A percentile compares a stretch with the other conserved stretches of the same genome.
phyloP scores from a whole-genome alignment of 2,113 vertebrate genomes.

The Elephantulus edwardii region DNA sequence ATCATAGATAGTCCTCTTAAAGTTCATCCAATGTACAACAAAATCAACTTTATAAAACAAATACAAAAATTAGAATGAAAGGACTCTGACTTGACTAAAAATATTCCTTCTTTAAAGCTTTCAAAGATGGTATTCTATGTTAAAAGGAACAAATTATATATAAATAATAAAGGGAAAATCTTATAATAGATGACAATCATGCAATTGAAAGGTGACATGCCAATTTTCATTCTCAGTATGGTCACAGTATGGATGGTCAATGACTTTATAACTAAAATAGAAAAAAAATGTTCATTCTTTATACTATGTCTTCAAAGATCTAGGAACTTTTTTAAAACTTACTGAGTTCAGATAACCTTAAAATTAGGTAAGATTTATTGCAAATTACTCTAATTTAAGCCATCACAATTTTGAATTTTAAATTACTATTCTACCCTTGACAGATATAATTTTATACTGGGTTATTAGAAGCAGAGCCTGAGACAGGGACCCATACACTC shows the following conservation, averaged over 20 bases:
- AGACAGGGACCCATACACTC: not conserved
- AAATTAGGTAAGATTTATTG: not conserved
- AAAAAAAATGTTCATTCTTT: not conserved
- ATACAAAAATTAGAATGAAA: not conserved
- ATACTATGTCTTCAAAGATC: not conserved
- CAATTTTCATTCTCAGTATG: not conserved
- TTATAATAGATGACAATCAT: rapidly evolving
- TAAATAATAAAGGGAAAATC: not conserved
- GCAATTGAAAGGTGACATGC: not conserved
- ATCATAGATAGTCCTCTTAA: constrained; percentile 34
- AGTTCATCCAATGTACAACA: constrained; percentile 23
- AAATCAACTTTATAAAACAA: constrained; percentile 30
- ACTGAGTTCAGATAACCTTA: not conserved
- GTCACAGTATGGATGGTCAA: not conserved
- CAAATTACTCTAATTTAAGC: not conserved
- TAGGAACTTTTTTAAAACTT: constrained; percentile 5
- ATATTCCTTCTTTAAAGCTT: constrained; percentile 21
- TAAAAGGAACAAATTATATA: not conserved
- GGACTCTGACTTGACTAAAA: constrained; percentile 1
- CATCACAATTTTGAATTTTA: constrained; percentile 17
- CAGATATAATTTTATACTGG: not conserved
- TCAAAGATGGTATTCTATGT: not conserved
- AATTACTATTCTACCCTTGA: not conserved
- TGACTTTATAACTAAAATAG: not conserved
- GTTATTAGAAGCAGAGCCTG: not conserved